A percentile compares a stretch with the other conserved stretches of the same genome.
Conservation (phyloP, 2,888 invertebrate species). For the Lacanobia wlatinum region DNA sequence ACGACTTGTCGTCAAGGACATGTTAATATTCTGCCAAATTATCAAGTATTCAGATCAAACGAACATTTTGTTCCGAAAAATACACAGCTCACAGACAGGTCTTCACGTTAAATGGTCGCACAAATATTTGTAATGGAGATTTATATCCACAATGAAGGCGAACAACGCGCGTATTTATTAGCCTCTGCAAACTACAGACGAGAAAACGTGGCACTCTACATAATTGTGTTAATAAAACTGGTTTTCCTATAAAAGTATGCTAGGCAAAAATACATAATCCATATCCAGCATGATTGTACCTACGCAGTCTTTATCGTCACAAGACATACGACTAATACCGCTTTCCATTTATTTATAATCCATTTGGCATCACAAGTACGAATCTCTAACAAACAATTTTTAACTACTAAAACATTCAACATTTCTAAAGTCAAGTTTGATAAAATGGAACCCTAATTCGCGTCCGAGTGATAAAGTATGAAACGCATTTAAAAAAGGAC, state of each 20-base stretch:
- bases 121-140: constrained; percentile 54
- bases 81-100: constrained; percentile 41
- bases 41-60: constrained; percentile 27
- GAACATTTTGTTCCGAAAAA: constrained; percentile 35
- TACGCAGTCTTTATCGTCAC: constrained; percentile 10
- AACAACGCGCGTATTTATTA: constrained; percentile 38
- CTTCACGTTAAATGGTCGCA: constrained; percentile 42
- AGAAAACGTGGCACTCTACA: constrained; percentile 43
- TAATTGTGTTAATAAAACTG: constrained; percentile 52
- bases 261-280: constrained; percentile 24
- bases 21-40: constrained; percentile 25
- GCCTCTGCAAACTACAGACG: constrained; percentile 28
- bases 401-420: neutral
- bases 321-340: neutral
- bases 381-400: constrained; percentile 1
- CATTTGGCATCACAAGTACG: neutral
- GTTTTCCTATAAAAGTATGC: constrained; percentile 21
- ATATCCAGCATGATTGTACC: constrained; percentile 15
- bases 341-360: constrained; percentile 7
- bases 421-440: too few species aligned
- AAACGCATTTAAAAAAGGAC: constrained; percentile 32
- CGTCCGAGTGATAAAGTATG: constrained; percentile 3
- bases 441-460: constrained; percentile 15
- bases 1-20: neutral
- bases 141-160: constrained; percentile 44